Conservation (phyloP, 2,113 vertebrate genomes). For the Chaenocephalus aceratus region DNA sequence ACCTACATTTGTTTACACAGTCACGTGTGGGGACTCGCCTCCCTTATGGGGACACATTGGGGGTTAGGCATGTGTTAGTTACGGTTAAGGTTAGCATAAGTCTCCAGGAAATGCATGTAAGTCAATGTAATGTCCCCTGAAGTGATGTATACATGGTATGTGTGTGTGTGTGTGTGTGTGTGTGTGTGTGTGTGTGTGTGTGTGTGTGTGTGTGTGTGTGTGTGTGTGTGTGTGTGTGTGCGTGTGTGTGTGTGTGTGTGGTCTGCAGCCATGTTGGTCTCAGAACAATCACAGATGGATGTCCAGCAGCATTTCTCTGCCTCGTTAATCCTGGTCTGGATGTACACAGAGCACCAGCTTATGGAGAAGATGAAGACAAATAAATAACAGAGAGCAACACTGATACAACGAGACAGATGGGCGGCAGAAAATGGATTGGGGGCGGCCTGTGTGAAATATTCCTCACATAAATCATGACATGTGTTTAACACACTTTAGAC, state of each 20-base stretch:
- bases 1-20: too few relatives aligned
- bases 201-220: constrained; percentile 2
- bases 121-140: too few relatives aligned
- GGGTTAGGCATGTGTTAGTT: too few relatives aligned
- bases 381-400: not conserved
- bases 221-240: constrained; percentile 6
- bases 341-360: constrained; percentile 5
- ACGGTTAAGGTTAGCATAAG: too few relatives aligned
- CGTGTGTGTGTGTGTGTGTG: not conserved
- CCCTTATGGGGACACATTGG: too few relatives aligned
- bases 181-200: not conserved
- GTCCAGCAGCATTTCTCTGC: constrained; percentile 11
- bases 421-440: not conserved
- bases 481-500: too few relatives aligned
- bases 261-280: not conserved
- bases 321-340: constrained; percentile 16
- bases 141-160: too few relatives aligned
- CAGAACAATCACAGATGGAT: constrained; percentile 13
- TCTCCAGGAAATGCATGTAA: too few relatives aligned
- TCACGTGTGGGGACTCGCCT: too few relatives aligned
- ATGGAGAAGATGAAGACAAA: constrained; percentile 12
- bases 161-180: too few relatives aligned
- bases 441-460: not conserved
- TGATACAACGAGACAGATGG: constrained; percentile 1
- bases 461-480: not conserved